phyloP scores from a whole-genome alignment of 2,797 vertebrate species.

The Hydrophis major region DNA sequence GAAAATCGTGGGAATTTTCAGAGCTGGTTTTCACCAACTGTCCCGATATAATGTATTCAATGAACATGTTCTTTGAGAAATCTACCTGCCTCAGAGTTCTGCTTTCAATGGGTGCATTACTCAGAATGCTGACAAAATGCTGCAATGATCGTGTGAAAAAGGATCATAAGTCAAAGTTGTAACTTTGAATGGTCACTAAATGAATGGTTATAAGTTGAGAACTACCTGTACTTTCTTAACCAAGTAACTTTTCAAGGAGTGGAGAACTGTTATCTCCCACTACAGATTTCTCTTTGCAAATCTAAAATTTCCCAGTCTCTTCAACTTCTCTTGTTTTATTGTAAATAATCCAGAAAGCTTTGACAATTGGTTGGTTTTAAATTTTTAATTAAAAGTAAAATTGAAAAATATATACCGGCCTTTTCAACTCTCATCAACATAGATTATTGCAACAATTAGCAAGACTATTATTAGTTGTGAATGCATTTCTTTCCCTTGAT shows the following conservation, averaged over 20 bases:
- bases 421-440: not conserved
- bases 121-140: too few species aligned
- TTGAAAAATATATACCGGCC: not conserved
- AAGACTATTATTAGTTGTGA: not conserved
- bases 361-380: not conserved
- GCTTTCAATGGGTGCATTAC: too few species aligned
- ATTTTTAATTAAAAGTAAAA: not conserved
- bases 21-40: too few species aligned
- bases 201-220: too few species aligned
- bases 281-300: not conserved
- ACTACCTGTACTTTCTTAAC: not conserved
- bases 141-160: too few species aligned
- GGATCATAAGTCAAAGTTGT: not conserved
- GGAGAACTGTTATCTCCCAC: not conserved
- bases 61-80: too few species aligned
- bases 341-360: not conserved
- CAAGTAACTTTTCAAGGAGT: not conserved
- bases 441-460: not conserved
- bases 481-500: not conserved
- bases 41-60: too few species aligned
- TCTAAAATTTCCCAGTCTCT: not conserved
- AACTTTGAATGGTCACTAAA: not conserved
- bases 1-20: too few species aligned
- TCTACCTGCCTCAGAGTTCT: too few species aligned
- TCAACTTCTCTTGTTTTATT: not conserved